These are phyloP conservation scores for Coryphaenoides rupestris DNA, from an alignment of 2,113 vertebrate genomes.

Conservation along the genomic window DNA sequence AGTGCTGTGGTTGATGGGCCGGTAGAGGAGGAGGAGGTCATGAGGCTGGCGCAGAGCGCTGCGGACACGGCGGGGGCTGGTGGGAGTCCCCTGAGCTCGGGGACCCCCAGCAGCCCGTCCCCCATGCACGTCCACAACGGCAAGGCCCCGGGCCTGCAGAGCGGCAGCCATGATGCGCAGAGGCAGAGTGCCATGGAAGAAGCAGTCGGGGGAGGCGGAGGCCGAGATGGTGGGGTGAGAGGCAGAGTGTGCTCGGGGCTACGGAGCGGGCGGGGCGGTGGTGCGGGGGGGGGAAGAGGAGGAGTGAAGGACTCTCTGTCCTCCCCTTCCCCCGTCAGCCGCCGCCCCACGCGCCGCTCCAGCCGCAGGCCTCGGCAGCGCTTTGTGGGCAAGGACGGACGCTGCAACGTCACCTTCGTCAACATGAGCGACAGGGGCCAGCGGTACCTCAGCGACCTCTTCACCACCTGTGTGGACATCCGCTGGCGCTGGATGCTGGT, in stretches of 20 bases:
- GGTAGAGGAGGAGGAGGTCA: slow-evolving; percentile 76
- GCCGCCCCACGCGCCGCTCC: slow-evolving; percentile 38
- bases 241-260: slow-evolving; percentile 41
- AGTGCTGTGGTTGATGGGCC: slow-evolving; percentile 75
- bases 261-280: slow-evolving; percentile 42
- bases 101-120: slow-evolving; percentile 48
- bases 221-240: slow-evolving; percentile 55
- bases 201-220: slow-evolving; percentile 36
- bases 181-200: slow-evolving; percentile 52
- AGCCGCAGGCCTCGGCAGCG: slow-evolving; percentile 71
- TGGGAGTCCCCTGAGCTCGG: slow-evolving; percentile 47
- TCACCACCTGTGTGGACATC: slow-evolving; percentile 90
- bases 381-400: slow-evolving; percentile 89
- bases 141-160: slow-evolving; percentile 57
- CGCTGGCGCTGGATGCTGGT: slow-evolving; percentile 93
- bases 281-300: slow-evolving; percentile 52
- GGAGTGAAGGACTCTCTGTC: slow-evolving; percentile 43
- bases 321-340: slow-evolving; percentile 50
- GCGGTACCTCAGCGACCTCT: slow-evolving; percentile 87
- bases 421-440: slow-evolving; percentile 87
- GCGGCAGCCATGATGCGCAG: slow-evolving; percentile 54
- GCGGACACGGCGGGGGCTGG: slow-evolving; percentile 57
- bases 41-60: slow-evolving; percentile 73
- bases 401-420: slow-evolving; percentile 87
- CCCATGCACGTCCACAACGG: slow-evolving; percentile 64